These are phyloP conservation scores for Peromyscus polionotus DNA, from an alignment of 2,113 vertebrate genomes.

Conservation along the genomic window DNA sequence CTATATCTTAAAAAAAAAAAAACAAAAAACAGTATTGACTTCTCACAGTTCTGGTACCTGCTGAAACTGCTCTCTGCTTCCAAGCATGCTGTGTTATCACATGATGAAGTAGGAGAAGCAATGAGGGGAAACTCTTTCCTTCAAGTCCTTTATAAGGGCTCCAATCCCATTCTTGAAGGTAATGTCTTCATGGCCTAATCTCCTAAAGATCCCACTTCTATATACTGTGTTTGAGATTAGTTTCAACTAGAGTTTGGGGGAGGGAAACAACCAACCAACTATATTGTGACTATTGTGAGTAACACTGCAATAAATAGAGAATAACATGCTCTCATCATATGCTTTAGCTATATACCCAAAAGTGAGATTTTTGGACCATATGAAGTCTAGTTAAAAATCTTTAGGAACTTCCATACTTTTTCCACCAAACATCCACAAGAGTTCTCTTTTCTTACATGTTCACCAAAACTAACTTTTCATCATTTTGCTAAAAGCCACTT, in stretches of 20 bases:
- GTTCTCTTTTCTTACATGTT: not conserved
- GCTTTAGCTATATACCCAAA: not conserved
- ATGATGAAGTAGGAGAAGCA: not conserved
- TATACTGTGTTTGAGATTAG: not conserved
- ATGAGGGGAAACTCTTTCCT: not conserved
- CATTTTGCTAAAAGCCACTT: not conserved
- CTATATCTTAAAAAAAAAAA: not conserved
- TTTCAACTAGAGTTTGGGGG: not conserved
- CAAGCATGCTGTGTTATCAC: not conserved
- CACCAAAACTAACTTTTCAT: not conserved
- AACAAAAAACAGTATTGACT: too few relatives aligned
- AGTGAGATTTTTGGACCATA: not conserved
- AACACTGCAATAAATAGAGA: not conserved
- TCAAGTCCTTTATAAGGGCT: not conserved
- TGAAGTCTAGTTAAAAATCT: not conserved
- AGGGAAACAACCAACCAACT: not conserved
- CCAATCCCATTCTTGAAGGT: not conserved
- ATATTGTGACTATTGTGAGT: not conserved
- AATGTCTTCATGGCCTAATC: not conserved
- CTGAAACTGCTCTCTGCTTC: not conserved
- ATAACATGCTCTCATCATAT: not conserved
- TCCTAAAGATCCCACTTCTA: not conserved
- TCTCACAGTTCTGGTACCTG: not conserved
- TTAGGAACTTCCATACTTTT: not conserved
- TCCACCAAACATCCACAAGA: not conserved